A percentile compares a stretch with the other conserved stretches of the same genome.
These are phyloP conservation scores for Recurvirostra avosetta DNA, from an alignment of 2,113 vertebrate species.

Conservation along the genomic window DNA sequence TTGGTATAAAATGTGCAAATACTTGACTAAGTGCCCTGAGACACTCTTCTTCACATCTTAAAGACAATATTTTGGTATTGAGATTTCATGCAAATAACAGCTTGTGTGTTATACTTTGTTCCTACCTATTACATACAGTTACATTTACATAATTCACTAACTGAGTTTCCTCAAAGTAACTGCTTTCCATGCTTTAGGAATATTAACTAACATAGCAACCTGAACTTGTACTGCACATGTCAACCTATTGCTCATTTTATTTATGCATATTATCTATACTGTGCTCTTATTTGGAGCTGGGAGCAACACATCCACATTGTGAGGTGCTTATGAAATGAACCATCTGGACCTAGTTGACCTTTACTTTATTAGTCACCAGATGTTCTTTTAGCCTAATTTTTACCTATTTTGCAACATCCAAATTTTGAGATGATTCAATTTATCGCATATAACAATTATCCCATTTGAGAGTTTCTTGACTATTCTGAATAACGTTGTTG, in stretches of 20 bases:
- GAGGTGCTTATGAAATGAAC: neutral
- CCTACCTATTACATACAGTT: neutral
- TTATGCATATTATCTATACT: neutral
- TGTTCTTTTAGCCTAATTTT: neutral
- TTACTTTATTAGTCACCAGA: neutral
- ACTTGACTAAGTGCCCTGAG: conserved; percentile 5
- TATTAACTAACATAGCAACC: neutral
- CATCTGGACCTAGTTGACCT: neutral
- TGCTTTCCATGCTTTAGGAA: neutral
- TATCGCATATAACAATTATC: neutral
- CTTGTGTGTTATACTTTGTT: neutral
- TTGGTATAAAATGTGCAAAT: conserved; percentile 28
- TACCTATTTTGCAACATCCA: neutral
- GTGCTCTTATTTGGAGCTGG: neutral
- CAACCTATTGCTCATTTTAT: neutral
- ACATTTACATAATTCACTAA: neutral
- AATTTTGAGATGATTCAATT: neutral
- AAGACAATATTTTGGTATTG: neutral
- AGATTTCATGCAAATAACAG: neutral
- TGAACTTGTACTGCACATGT: neutral
- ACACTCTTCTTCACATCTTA: neutral
- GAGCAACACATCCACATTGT: neutral
- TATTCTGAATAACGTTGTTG: neutral
- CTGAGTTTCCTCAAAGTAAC: neutral
- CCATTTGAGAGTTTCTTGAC: neutral